Evolutionary conservation across 2,888 invertebrate species (phyloP).

Genomic region (Lasioglossum leucozonium): DNA sequence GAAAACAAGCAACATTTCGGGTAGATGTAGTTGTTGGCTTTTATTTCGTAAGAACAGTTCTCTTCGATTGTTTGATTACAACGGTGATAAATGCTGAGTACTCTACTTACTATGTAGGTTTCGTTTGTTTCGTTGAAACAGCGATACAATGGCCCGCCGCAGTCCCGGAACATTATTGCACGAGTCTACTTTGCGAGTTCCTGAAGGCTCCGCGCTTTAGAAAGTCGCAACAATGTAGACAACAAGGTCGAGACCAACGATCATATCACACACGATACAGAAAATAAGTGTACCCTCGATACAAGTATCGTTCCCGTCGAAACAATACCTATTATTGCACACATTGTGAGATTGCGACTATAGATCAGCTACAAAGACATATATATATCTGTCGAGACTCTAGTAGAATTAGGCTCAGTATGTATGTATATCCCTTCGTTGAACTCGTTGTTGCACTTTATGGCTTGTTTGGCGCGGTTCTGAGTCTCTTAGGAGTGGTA

Average conservation of each 20-base stretch:
- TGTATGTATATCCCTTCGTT: not conserved
- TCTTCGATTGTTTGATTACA: constrained; percentile 54
- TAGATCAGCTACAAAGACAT: constrained; percentile 3
- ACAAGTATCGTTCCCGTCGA: constrained; percentile 13
- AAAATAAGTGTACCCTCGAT: not conserved
- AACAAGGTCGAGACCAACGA: constrained; percentile 31
- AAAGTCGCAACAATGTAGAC: constrained; percentile 75
- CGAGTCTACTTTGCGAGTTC: constrained; percentile 73
- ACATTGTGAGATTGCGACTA: constrained; percentile 8
- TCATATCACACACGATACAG: constrained; percentile 20
- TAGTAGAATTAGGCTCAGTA: constrained; percentile 1
- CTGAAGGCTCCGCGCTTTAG: constrained; percentile 69
- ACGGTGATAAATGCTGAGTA: constrained; percentile 39
- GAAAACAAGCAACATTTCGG: not conserved
- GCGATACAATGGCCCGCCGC: constrained; percentile 25
- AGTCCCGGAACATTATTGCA: constrained; percentile 29
- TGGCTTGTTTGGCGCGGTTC: constrained; percentile 88
- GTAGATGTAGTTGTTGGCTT: constrained; percentile 13
- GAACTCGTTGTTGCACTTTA: constrained; percentile 76
- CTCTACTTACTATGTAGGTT: constrained; percentile 32
- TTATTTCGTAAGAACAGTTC: constrained; percentile 33
- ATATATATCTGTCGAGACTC: not conserved
- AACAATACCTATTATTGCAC: constrained; percentile 42
- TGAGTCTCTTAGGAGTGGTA: constrained; percentile 85
- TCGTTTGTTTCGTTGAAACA: constrained; percentile 21